A percentile compares a stretch with the other conserved stretches of the same genome.
Conservation (phyloP, 2,888 invertebrate species). For the Thecocarcelia acutangulata region DNA sequence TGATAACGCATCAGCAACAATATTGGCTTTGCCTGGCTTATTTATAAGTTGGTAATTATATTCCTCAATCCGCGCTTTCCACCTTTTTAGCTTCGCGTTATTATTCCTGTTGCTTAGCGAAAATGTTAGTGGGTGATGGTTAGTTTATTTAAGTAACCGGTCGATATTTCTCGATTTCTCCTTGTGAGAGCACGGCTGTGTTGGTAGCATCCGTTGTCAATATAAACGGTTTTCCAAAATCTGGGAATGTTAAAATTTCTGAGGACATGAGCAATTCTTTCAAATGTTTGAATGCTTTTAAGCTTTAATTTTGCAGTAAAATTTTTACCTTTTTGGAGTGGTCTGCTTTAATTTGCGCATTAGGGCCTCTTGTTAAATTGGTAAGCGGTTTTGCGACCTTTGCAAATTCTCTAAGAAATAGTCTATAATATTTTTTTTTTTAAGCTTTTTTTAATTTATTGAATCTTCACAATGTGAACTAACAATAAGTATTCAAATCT, state of each 20-base stretch:
- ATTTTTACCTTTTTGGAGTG: slow-evolving; percentile 58
- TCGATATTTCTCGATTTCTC: too few relatives aligned
- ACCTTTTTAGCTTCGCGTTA: background rate
- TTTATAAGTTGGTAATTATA: background rate
- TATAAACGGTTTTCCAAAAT: slow-evolving; percentile 43
- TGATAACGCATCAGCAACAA: background rate
- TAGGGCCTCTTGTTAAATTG: slow-evolving; percentile 65
- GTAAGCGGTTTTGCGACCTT: slow-evolving; percentile 64
- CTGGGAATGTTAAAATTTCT: slow-evolving; percentile 63
- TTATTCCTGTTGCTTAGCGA: background rate
- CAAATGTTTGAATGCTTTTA: slow-evolving; percentile 52
- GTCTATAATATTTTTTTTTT: too few relatives aligned
- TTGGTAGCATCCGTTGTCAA: too few relatives aligned
- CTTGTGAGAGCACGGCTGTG: too few relatives aligned
- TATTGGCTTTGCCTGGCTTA: background rate
- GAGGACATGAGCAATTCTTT: slow-evolving; percentile 51
- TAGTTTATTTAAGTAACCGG: too few relatives aligned
- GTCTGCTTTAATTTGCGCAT: slow-evolving; percentile 61
- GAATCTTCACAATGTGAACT: too few relatives aligned
- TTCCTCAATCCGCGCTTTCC: background rate
- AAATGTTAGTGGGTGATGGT: background rate
- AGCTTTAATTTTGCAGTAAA: slow-evolving; percentile 59
- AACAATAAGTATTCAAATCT: too few relatives aligned
- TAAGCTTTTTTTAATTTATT: too few relatives aligned
- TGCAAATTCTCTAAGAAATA: slow-evolving; percentile 64